These are phyloP conservation scores for Ifrita kowaldi DNA, from an alignment of 2,113 vertebrate species.

Conservation along the genomic window DNA sequence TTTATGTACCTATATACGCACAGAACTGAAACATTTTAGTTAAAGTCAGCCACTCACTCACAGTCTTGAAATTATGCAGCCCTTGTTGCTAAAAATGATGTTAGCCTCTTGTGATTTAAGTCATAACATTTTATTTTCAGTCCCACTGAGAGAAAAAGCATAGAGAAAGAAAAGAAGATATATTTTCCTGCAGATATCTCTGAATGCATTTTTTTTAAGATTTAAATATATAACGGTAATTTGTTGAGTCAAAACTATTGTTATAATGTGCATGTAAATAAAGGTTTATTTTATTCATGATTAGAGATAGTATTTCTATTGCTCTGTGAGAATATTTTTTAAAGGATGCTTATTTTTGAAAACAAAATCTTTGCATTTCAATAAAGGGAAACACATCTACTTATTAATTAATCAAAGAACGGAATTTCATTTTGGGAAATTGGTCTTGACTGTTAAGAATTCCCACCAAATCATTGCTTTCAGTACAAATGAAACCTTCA, in stretches of 20 bases:
- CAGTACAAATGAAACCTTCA: slow-evolving; percentile 48
- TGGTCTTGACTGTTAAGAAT: slow-evolving; percentile 58
- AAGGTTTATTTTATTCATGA: slow-evolving; percentile 70
- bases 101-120: slow-evolving; percentile 97
- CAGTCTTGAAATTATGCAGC: slow-evolving; percentile 90
- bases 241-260: slow-evolving; percentile 69
- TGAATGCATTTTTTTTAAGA: slow-evolving; percentile 70
- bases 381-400: slow-evolving; percentile 52
- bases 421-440: slow-evolving; percentile 66
- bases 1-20: slow-evolving; percentile 95
- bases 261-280: slow-evolving; percentile 66
- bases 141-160: slow-evolving; percentile 80
- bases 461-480: slow-evolving; percentile 52
- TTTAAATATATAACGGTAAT: slow-evolving; percentile 75
- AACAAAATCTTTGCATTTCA: slow-evolving; percentile 51
- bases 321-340: not conserved
- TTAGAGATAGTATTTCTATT: slow-evolving; percentile 42
- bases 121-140: slow-evolving; percentile 92
- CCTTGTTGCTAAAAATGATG: slow-evolving; percentile 92
- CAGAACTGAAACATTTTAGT: slow-evolving; percentile 97
- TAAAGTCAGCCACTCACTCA: slow-evolving; percentile 93
- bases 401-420: slow-evolving; percentile 69
- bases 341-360: slow-evolving; percentile 41
- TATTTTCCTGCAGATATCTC: slow-evolving; percentile 70
- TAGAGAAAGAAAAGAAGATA: slow-evolving; percentile 73